Conservation (phyloP, 2,888 invertebrate species). For the Drosophila cognata region DNA sequence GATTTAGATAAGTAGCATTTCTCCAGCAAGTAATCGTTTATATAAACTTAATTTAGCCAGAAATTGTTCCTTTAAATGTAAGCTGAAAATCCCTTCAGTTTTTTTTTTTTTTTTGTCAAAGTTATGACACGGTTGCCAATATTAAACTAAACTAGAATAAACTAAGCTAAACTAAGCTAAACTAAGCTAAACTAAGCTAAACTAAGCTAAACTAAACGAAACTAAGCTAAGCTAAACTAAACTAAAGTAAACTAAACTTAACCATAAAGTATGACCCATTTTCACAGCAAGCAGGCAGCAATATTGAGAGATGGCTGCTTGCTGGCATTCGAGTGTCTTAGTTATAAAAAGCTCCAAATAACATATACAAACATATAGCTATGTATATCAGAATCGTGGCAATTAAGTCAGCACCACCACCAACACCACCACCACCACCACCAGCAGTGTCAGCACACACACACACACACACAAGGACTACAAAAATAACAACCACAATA, state of each 20-base stretch:
- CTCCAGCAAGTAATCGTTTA: not conserved
- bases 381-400: not conserved
- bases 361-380: not conserved
- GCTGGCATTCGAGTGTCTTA: not conserved
- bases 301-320: not conserved
- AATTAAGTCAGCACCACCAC: not conserved
- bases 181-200: not conserved
- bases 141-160: not conserved
- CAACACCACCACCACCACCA: not conserved
- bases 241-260: not conserved
- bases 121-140: not conserved
- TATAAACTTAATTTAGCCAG: not conserved
- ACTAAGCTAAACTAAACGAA: not conserved
- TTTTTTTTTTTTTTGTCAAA: not conserved
- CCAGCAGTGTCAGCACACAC: not conserved
- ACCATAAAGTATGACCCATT: not conserved
- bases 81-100: not conserved
- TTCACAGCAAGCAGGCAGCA: not conserved
- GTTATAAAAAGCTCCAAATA: not conserved
- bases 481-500: constrained; percentile 3
- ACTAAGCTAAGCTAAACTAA: not conserved
- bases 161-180: not conserved
- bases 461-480: not conserved
- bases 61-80: not conserved
- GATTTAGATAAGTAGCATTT: not conserved